Percentiles rank a stretch among this genome's conserved stretches.
Evolutionary conservation across 2,888 invertebrate species (phyloP).

Genomic region (Cylloceria caligata): DNA sequence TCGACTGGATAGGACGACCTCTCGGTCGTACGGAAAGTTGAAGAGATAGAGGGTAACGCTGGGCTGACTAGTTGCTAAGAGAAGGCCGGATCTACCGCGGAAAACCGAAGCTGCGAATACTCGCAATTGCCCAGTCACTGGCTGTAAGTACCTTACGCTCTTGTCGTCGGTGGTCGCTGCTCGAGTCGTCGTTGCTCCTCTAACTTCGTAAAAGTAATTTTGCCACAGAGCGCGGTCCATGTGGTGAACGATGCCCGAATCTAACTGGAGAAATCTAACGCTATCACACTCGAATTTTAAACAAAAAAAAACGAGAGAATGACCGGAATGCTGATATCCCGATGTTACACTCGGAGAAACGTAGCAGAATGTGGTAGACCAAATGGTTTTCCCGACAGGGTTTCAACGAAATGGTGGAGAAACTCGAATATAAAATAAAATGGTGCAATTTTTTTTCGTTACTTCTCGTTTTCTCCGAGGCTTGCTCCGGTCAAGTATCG

Average conservation of each 20-base stretch:
- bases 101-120: conserved; percentile 23
- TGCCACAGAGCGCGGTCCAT: conserved; percentile 22
- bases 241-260: conserved; percentile 22
- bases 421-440: conserved; percentile 1
- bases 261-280: conserved; percentile 22
- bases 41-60: conserved; percentile 17
- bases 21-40: not conserved
- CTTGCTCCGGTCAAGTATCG: conserved; percentile 14
- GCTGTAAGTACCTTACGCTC: conserved; percentile 7
- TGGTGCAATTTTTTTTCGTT: not conserved
- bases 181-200: conserved; percentile 10
- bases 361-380: conserved; percentile 7
- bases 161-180: conserved; percentile 12
- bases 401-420: not conserved
- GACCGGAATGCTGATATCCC: conserved; percentile 5
- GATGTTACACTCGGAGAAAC: not conserved
- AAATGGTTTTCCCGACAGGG: not conserved
- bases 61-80: not conserved
- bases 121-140: conserved; percentile 27
- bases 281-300: conserved; percentile 10
- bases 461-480: not conserved
- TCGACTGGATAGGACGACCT: conserved; percentile 32
- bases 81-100: conserved; percentile 22
- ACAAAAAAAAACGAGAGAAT: conserved; percentile 3
- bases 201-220: conserved; percentile 37